Base-by-base conservation (phyloP, 2,888 invertebrate species). In the Drosophila robusta region DNA sequence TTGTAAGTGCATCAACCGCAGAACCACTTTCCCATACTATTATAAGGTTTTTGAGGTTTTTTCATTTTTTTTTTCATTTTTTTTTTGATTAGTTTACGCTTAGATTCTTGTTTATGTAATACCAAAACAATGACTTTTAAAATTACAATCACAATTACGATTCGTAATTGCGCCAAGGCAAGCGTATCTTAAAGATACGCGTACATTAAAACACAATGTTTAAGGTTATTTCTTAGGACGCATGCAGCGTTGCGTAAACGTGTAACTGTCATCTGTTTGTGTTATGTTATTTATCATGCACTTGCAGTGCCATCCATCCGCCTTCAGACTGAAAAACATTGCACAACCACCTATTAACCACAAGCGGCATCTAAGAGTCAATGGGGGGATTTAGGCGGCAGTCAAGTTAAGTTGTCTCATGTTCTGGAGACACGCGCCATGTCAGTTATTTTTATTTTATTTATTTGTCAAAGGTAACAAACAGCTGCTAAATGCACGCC, bases 131-230 rank as follows among this genome's bases (percentile, higher is more conserved):
- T 24, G 42, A 26, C 12, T 34, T 39, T 26, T 18, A 60, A 22
- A 45, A n/a, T 32, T 7, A 18, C 14, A 64, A 75, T 58, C 44
- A 68, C 56, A 52, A 52, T 46, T 54, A 78, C 47, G 67, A 38
- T 47, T 58, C 26, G 67, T 86, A 73, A 83, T 80, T 86, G 80
- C 49, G 60, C 14, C 68, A 74, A 76, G 73, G 76, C 58, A 86
- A 83, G 84, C 86, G 82, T 82, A 74, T 80, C 87, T 83, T 64
- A 0, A 70, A 82, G 78, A 78, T 83, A 71, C 60, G 39, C 36
- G 39, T 63, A 54, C 54, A 75, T 66, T 61, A 67, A 67, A 63
- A 68, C 64, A 73, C 60, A 58, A 49, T 54, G 58, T 69, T 38
- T n/a, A 16, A 38, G 50, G 14, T 16, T 22, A 29, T 32, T 26